Conservation (phyloP, 2,888 invertebrate genomes). For the Sarcophaga rosellei region DNA sequence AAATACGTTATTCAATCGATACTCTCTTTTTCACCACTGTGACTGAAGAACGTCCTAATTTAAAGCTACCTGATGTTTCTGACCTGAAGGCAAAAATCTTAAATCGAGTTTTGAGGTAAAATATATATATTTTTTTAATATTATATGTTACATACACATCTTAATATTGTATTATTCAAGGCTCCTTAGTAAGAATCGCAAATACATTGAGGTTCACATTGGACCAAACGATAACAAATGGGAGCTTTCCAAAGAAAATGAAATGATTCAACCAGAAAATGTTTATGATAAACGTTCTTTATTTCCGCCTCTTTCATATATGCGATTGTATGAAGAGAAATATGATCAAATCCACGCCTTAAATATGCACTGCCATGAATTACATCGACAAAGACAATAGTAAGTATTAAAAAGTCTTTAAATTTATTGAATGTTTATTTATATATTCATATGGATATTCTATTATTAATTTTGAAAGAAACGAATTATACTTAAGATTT, state of each 20-base stretch:
- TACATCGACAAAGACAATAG: conserved; percentile 81
- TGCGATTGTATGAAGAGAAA: conserved; percentile 80
- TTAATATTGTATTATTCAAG: conserved; percentile 70
- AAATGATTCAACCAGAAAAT: conserved; percentile 75
- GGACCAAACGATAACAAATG: conserved; percentile 78
- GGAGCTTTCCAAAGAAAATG: conserved; percentile 76
- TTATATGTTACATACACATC: background rate
- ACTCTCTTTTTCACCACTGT: conserved; percentile 83
- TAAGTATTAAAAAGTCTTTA: conserved; percentile 75
- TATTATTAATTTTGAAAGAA: no score
- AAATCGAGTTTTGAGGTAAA: conserved; percentile 81
- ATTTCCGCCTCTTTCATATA: conserved; percentile 83
- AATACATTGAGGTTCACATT: conserved; percentile 78
- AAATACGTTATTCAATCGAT: conserved; percentile 88
- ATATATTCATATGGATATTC: no score
- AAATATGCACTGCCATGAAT: conserved; percentile 80
- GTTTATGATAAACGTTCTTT: conserved; percentile 79
- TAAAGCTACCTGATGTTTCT: conserved; percentile 77
- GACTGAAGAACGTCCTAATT: conserved; percentile 76
- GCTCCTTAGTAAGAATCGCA: conserved; percentile 81
- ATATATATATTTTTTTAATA: conserved; percentile 18
- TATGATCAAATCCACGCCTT: conserved; percentile 77
- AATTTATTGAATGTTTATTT: background rate
- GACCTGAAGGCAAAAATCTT: conserved; percentile 82
- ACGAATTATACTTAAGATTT: background rate